Conservation (phyloP, 2,888 invertebrate species). For the Plemyria rubiginata region DNA sequence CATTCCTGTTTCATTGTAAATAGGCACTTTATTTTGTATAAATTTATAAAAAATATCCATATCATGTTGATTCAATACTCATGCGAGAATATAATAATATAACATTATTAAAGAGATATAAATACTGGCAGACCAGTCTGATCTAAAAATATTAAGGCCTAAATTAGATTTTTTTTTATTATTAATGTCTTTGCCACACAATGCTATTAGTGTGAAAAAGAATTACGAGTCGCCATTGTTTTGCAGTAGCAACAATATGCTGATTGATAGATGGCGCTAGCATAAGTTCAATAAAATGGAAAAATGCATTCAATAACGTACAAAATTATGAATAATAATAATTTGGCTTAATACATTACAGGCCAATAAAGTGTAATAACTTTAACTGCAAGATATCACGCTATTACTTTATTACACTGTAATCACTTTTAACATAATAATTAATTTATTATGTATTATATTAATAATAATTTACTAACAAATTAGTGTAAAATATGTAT, state of each 20-base stretch:
- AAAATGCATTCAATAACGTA: background rate
- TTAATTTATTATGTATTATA: too few relatives aligned
- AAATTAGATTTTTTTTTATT: constrained; percentile 1
- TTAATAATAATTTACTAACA: constrained; percentile 39
- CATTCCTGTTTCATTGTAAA: constrained; percentile 42
- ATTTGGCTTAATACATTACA: background rate
- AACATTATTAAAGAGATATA: constrained; percentile 8
- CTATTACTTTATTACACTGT: background rate
- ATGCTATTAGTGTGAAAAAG: background rate
- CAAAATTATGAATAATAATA: background rate
- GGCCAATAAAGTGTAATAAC: background rate
- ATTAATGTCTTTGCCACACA: background rate
- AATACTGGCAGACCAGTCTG: constrained; percentile 4
- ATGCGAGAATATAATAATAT: constrained; percentile 14
- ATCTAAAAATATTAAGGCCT: constrained; percentile 5
- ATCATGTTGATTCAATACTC: constrained; percentile 34
- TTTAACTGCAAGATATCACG: background rate
- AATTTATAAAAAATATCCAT: constrained; percentile 34
- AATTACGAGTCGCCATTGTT: background rate
- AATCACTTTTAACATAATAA: constrained; percentile 25
- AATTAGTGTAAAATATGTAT: constrained; percentile 31
- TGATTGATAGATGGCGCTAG: too few relatives aligned
- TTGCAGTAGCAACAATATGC: too few relatives aligned
- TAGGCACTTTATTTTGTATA: constrained; percentile 36
- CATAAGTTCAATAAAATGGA: background rate